These are phyloP conservation scores for Holothuria glaberrima DNA, from an alignment of 35 echinoderm and acorn worm species.

Conservation along the genomic window DNA sequence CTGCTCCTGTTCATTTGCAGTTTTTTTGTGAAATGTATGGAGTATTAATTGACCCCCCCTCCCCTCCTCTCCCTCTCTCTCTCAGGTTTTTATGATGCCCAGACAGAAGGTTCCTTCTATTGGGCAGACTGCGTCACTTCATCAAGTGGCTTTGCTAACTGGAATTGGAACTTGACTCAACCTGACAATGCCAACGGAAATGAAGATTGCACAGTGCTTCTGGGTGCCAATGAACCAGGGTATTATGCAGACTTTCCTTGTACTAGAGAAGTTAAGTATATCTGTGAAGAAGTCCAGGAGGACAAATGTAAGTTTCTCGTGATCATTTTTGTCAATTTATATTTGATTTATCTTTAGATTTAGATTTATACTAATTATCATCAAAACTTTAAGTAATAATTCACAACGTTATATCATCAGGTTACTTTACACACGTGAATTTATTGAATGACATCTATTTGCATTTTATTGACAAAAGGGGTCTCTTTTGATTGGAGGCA, in stretches of 20 bases:
- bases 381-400: too few species aligned
- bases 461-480: too few species aligned
- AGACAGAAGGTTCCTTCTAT: constrained; percentile 33
- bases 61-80: background rate
- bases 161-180: constrained; percentile 61
- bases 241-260: constrained; percentile 67
- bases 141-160: constrained; percentile 29
- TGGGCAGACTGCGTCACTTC: constrained; percentile 69
- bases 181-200: constrained; percentile 59
- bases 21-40: too few species aligned
- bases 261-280: constrained; percentile 39
- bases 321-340: background rate
- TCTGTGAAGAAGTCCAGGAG: constrained; percentile 45
- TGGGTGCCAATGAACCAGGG: constrained; percentile 32
- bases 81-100: constrained; percentile 58
- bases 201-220: constrained; percentile 60
- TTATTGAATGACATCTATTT: too few species aligned
- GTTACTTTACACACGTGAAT: too few species aligned
- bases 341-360: too few species aligned
- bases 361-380: too few species aligned
- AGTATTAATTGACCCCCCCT: too few species aligned
- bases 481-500: too few species aligned
- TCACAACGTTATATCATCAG: too few species aligned
- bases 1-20: too few species aligned
- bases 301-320: constrained; percentile 14